Conservation (phyloP, 2,888 invertebrate species). For the Alentia gelatinosa region DNA sequence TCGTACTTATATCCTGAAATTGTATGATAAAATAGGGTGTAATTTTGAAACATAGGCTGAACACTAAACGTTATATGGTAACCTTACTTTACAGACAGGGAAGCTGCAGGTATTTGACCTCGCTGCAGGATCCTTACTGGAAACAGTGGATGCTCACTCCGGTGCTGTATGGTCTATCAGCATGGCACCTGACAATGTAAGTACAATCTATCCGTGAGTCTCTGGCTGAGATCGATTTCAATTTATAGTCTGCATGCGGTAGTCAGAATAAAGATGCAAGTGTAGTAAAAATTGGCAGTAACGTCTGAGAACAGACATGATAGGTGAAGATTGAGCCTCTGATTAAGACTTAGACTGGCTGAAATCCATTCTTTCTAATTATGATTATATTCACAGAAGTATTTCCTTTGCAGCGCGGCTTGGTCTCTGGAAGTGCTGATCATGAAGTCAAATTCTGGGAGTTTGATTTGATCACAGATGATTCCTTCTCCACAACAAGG, state of each 20-base stretch:
- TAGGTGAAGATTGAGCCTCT: no score
- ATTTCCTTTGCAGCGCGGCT: constrained; percentile 76
- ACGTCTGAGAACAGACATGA: no score
- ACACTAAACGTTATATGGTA: no score
- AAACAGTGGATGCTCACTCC: constrained; percentile 90
- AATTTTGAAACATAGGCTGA: no score
- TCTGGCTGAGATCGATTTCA: not conserved
- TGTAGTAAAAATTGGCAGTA: not conserved
- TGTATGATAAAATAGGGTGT: no score
- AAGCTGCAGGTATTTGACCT: constrained; percentile 91
- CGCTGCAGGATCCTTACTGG: constrained; percentile 89
- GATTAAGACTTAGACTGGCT: no score
- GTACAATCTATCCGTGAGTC: constrained; percentile 57
- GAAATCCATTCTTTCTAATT: no score
- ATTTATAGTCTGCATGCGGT: not conserved
- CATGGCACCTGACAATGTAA: constrained; percentile 89
- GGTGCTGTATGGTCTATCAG: constrained; percentile 90
- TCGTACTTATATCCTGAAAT: no score
- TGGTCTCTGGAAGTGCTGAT: constrained; percentile 91
- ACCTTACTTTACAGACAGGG: constrained; percentile 84
- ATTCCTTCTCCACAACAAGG: constrained; percentile 66
- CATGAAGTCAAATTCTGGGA: constrained; percentile 96
- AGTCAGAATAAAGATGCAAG: not conserved
- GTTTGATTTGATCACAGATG: constrained; percentile 90
- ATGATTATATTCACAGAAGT: no score